These are phyloP conservation scores for Plecotus auritus DNA, from an alignment of 2,113 vertebrate species.

Conservation along the genomic window DNA sequence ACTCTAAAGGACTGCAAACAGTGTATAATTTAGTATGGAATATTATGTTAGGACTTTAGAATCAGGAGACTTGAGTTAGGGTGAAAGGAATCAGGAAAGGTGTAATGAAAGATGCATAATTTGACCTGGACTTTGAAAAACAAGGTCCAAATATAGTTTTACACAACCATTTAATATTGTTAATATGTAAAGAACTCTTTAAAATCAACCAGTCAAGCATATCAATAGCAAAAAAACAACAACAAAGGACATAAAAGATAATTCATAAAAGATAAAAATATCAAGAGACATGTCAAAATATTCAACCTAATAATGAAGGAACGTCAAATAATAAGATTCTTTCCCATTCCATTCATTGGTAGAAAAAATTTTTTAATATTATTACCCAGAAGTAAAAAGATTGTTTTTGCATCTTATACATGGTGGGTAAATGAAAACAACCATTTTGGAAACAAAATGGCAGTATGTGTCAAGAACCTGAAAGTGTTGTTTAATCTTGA, in stretches of 20 bases:
- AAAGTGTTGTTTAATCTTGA: not conserved
- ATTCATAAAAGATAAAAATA: constrained; percentile 4
- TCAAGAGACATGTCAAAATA: not conserved
- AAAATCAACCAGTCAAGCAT: constrained; percentile 13
- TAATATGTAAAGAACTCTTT: not conserved
- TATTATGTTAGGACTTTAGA: not conserved
- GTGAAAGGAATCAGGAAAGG: not conserved
- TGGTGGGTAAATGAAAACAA: not conserved
- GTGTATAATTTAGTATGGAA: not conserved
- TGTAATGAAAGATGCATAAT: not conserved
- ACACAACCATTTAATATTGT: not conserved
- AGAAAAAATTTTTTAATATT: not conserved
- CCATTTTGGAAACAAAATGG: not conserved
- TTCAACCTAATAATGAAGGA: not conserved
- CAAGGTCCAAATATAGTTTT: not conserved
- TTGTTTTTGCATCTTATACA: not conserved
- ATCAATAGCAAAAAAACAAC: not conserved
- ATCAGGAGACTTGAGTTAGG: not conserved
- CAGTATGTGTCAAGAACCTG: not conserved
- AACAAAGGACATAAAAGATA: not conserved
- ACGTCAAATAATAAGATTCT: not conserved
- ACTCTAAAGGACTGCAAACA: not conserved
- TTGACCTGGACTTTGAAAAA: constrained; percentile 9
- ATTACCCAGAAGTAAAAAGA: not conserved
- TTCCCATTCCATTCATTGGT: not conserved